Evolutionary conservation across 2,113 vertebrate species (phyloP).

Genomic region (Callorhinus ursinus): DNA sequence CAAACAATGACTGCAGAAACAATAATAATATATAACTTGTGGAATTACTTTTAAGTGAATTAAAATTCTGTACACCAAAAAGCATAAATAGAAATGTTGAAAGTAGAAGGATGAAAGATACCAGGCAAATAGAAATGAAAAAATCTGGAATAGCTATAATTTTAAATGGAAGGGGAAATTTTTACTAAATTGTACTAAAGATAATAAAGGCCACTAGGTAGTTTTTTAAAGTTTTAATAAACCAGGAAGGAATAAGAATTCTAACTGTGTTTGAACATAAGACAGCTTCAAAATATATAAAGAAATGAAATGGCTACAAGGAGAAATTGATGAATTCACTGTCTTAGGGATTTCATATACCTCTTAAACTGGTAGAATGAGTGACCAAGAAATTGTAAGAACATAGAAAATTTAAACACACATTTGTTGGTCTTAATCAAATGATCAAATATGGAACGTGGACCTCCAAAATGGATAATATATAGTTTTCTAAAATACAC

Average conservation of each 20-base stretch:
- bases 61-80: conserved; percentile 12
- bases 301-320: background rate
- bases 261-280: background rate
- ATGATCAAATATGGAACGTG: background rate
- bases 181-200: background rate
- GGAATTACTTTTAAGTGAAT: background rate
- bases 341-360: background rate
- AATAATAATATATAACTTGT: background rate
- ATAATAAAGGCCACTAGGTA: background rate
- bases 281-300: background rate
- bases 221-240: background rate
- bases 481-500: background rate
- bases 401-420: background rate
- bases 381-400: background rate
- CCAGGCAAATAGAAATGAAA: background rate
- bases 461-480: background rate
- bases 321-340: background rate
- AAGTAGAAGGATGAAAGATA: background rate
- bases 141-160: background rate
- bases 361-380: background rate
- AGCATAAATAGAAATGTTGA: background rate
- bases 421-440: background rate
- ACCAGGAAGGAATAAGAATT: background rate
- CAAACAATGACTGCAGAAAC: background rate
- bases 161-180: background rate